A percentile compares a stretch with the other conserved stretches of the same genome.
Conservation (phyloP, 1,140 invertebrate genomes). For the Drosophila kepulauana region DNA sequence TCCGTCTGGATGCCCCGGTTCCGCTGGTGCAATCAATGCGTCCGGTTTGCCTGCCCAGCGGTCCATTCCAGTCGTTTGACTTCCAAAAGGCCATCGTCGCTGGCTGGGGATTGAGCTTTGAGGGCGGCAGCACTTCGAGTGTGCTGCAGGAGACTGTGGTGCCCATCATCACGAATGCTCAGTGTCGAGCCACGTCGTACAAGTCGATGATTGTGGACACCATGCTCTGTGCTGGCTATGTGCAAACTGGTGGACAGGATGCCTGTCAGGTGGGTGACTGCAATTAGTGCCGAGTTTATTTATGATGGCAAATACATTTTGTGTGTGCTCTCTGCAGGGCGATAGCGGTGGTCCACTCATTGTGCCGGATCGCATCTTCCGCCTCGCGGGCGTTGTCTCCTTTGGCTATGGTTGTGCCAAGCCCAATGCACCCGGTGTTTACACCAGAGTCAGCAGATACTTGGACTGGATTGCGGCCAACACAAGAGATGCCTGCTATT, state of each 20-base stretch:
- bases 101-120: slow-evolving; percentile 94
- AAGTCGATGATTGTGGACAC: slow-evolving; percentile 95
- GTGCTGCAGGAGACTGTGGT: slow-evolving; percentile 92
- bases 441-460: slow-evolving; percentile 78
- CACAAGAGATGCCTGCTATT: slow-evolving; percentile 80
- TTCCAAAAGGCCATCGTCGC: slow-evolving; percentile 85
- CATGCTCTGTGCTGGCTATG: slow-evolving; percentile 96
- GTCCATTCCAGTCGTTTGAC: slow-evolving; percentile 68
- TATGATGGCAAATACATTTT: background rate
- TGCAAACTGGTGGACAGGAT: slow-evolving; percentile 94
- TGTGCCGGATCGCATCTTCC: slow-evolving; percentile 94
- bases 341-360: slow-evolving; percentile 92
- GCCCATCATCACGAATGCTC: slow-evolving; percentile 96
- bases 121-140: slow-evolving; percentile 94
- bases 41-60: slow-evolving; percentile 92
- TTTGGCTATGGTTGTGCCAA: slow-evolving; percentile 92
- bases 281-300: background rate
- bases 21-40: slow-evolving; percentile 92
- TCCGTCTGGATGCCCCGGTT: slow-evolving; percentile 87
- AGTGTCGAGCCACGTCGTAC: slow-evolving; percentile 93
- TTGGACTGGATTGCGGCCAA: slow-evolving; percentile 81
- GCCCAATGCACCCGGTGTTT: slow-evolving; percentile 92
- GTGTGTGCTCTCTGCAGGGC: slow-evolving; percentile 61
- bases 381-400: slow-evolving; percentile 92
- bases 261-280: slow-evolving; percentile 91